Evolutionary conservation across 1,140 invertebrate genomes (phyloP), one percentile per base, ranked within the genome.

Genomic region (Sinella curviseta): DNA sequence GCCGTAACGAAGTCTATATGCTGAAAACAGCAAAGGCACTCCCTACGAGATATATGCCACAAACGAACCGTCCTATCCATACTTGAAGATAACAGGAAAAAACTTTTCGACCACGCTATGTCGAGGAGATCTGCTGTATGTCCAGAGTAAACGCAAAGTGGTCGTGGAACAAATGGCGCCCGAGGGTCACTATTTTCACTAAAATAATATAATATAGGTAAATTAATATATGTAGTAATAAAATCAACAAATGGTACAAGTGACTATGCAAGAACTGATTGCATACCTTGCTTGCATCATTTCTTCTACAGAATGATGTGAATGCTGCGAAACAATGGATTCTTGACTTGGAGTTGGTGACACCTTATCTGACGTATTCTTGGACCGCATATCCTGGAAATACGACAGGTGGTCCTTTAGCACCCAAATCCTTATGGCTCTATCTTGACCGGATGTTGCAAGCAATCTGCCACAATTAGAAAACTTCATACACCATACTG

Each of bases 401-500:
- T 96, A 95, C 36, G 91, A 90, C 85, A 92, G 94, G 0, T 95
- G 94, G 86, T 94, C 94, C 81, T 93, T 91, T 0, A 98, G 88
- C 67, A 98, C 94, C 97, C 97, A 99, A 78, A 99, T 94, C 76
- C 97, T 89, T 57, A 99, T 87, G 67, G 98, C 91, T 80, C 93
- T 92, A 88, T 99, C 97, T 88, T 99, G 97, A 0, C 97, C 97
- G 65, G 97, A 97, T 1, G 97, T 98, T 3, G 97, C 97, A 78
- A 99, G 86, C 55, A 99, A 88, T 70, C 95, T 89, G 0, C 97
- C 97, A 88, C 96, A 98, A 31, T 92, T 93, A 67, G 96, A 98
- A 86, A 99, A 99, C 88, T 99, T 98, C 94, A 99, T 98, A 82
- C 95, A 97, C 97, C 97, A 99, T 83, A 99, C 94, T 1, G 97